Evolutionary conservation across 1,140 invertebrate species (phyloP).

Genomic region (Tribolium castaneum): DNA sequence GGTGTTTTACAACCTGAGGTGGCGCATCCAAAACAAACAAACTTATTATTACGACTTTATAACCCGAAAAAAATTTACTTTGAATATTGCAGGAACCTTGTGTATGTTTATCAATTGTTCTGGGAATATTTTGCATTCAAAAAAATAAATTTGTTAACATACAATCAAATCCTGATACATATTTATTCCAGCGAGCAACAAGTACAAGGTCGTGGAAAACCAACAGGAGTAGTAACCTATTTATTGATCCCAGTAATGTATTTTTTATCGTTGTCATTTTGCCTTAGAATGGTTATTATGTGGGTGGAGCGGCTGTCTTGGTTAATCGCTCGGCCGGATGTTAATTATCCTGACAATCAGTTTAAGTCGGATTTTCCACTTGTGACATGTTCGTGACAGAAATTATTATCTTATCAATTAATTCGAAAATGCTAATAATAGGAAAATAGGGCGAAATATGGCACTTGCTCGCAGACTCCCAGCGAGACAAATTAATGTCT

Average conservation of each 20-base stretch:
- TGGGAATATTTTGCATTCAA: background rate
- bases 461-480: too few relatives aligned
- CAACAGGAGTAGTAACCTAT: background rate
- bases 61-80: background rate
- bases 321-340: background rate
- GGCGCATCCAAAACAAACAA: background rate
- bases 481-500: too few relatives aligned
- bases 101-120: background rate
- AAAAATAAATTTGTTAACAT: background rate
- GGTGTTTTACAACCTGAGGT: background rate
- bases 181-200: background rate
- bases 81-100: background rate
- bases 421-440: too few relatives aligned
- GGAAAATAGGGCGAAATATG: too few relatives aligned
- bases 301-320: background rate
- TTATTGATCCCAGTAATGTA: background rate
- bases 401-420: too few relatives aligned
- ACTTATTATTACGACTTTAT: background rate
- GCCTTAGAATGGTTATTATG: background rate
- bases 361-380: background rate
- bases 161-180: background rate
- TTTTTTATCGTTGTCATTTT: background rate
- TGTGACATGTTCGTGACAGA: too few relatives aligned
- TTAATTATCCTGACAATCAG: background rate
- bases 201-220: background rate